Conservation (phyloP, 2,888 invertebrate genomes). For the Hedychridium roseum region DNA sequence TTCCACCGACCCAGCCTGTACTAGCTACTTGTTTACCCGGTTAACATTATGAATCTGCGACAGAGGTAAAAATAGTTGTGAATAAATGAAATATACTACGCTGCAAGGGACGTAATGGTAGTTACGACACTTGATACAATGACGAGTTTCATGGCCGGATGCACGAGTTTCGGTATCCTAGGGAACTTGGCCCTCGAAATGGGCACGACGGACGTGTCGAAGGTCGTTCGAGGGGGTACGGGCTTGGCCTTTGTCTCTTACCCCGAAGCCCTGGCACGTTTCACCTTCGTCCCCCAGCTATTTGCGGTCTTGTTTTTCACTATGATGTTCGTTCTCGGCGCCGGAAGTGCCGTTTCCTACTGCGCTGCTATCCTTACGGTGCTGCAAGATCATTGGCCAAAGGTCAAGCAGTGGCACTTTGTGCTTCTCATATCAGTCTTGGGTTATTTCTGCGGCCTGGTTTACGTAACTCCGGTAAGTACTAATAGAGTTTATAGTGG, state of each 20-base stretch:
- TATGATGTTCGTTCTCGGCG: slow-evolving; percentile 66
- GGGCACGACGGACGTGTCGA: slow-evolving; percentile 68
- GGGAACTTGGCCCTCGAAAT: slow-evolving; percentile 79
- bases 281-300: slow-evolving; percentile 73
- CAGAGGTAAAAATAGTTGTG: too few relatives aligned
- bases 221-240: slow-evolving; percentile 78
- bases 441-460: slow-evolving; percentile 60
- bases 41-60: too few relatives aligned
- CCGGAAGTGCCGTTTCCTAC: slow-evolving; percentile 64
- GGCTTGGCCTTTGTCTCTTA: slow-evolving; percentile 86
- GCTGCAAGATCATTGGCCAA: slow-evolving; percentile 62
- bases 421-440: slow-evolving; percentile 54
- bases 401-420: slow-evolving; percentile 56
- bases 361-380: slow-evolving; percentile 62
- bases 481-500: too few relatives aligned
- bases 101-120: slow-evolving; percentile 78
- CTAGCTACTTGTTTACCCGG: too few relatives aligned
- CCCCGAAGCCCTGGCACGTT: slow-evolving; percentile 83
- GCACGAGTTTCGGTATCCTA: slow-evolving; percentile 83
- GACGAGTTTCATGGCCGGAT: slow-evolving; percentile 81
- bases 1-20: too few relatives aligned
- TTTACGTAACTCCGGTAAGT: slow-evolving; percentile 63
- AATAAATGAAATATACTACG: too few relatives aligned
- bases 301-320: slow-evolving; percentile 66
- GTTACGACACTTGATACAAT: slow-evolving; percentile 83